Base-by-base conservation (phyloP, 1,140 invertebrate species). In the Metopolophium dirhodum region DNA sequence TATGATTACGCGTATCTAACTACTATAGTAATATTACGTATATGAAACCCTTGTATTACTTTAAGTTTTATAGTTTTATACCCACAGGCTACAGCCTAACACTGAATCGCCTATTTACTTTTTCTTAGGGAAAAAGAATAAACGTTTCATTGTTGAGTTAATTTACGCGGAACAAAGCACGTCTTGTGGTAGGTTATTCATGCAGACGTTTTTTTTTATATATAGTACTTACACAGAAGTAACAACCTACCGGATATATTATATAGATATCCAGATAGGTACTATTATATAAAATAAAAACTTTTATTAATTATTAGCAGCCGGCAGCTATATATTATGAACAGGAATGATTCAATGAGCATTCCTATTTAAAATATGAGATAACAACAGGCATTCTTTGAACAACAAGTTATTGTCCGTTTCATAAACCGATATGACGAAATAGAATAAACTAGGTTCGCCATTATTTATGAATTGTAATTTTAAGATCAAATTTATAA, bases 201-300 rank as follows among this genome's bases (percentile, higher is more conserved):
- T 77, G 30, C 61, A 35, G 4, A 77, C 14, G 14, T n/a, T 77
- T 18, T n/a, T 18, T n/a, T 7, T 77, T 18, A 77, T 77, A 18
- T n/a, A 68, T n/a, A n/a, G 11, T 68, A 20, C n/a, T 11, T 68
- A n/a, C 4, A 0, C 11, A 30, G 2, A n/a, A 77, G 1, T 6
- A 18, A 77, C 30, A n/a, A 77, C 30, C n/a, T 2, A 35, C 61
- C 18, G n/a, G 30, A 8, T 61, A 30, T 26, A 57, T 57, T 26
- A 57, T 57, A 9, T 57, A 57, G 57, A 26, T 57, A 26, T 7
- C 7, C 7, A 57, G 57, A 30, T 68, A 11, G 2, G 9, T 68
- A 68, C 23, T 68, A 77, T 77, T 77, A 77, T 77, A n/a, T n/a
- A n/a, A 77, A 77, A n/a, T n/a, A 68, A 77, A 77, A 77, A n/a